Evolutionary conservation across 2,113 vertebrate genomes (phyloP), one percentile per base, ranked within the genome.

Genomic region (Anhinga anhinga): DNA sequence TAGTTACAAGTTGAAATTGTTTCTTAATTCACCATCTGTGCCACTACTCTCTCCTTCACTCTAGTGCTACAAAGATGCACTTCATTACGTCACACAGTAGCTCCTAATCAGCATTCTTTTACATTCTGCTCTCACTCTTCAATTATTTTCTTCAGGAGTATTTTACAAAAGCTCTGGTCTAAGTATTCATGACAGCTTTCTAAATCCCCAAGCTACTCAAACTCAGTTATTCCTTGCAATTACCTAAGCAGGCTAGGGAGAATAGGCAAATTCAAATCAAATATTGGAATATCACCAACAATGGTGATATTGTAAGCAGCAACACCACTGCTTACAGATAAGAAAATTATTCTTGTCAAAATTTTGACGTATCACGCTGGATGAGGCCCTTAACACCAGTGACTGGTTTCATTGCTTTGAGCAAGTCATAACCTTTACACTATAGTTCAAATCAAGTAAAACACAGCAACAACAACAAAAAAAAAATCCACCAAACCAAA

Each of bases 11-110:
- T 89, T 91, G 83, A 95, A 97, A 93, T 93, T 86, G 66, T 89
- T 92, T 86, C 52, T 87, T 93, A 94, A 94, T 88, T 92, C 82
- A 80, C 95, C 95, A 97, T 94, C 95, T 97, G 95, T 77, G 84
- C 82, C 74, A 38, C 36, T 77, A 66, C 27, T 80, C 50, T 67
- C 77, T 90, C 34, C 74, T 79, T 88, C 61, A 82, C 36, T 65
- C 36, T n/a, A 65, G 44, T 6, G 29, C 61, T 82, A 77, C 0
- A 0, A 82, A 90, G 85, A 86, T 38, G 34, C 58, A 87, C 87
- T 92, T 92, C 47, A 29, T 61, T 87, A 86, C 2, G 0, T 84
- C 86, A 92, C 50, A 61, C 42, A 84, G 40, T 15, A 91, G 67
- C 47, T 73, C 36, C 80, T 76, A 47, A 95, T 45, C 72, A 62